Evolutionary conservation across 2,113 vertebrate species (phyloP), one percentile per base, ranked within the genome.

Genomic region (Antidorcas marsupialis): DNA sequence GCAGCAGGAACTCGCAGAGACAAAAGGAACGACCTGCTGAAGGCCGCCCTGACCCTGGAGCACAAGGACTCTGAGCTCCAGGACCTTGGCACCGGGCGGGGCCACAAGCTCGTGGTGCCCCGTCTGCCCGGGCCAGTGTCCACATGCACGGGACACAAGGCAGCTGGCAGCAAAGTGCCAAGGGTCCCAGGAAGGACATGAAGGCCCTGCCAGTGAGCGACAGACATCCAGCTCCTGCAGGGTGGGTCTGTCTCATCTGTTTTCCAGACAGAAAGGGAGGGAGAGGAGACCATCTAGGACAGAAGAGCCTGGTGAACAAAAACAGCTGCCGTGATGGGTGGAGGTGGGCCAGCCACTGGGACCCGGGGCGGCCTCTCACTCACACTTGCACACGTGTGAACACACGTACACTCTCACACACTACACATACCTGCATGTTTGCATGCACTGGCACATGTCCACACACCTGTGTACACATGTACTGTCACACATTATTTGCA

Each of bases 71-170:
- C 97, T 94, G 21, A 74, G 14, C 92, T 71, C 78, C 89, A 5
- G n/a, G 55, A 28, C 10, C 23, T 33, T 19, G 43, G 47, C 36
- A 27, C 82, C 0, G 45, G 79, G 64, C 19, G 57, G 1, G 47
- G 85, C 52, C 79, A 23, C 79, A 50, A 50, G 19, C 47, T 25
- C 1, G 17, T 1, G 30, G 86, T 36, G 86, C 59, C 6, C 27
- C 4, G 36, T 99, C 99, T 10, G 33, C 98, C 98, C 30, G 0
- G 52, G 99, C 99, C 98, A 98, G 98, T 97, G 98, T 97, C 96
- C 98, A 12, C 2, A 6, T 43, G 55, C 6, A 6, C 4, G 13
- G 64, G 25, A n/a, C 83, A 11, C 7, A 13, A 25, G 23, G 21
- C 82, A 4, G 64, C 33, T 2, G 81, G 67, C 62, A 43, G 60